These are phyloP conservation scores for Eilema depressum DNA, from an alignment of 2,888 invertebrate species.

Conservation along the genomic window DNA sequence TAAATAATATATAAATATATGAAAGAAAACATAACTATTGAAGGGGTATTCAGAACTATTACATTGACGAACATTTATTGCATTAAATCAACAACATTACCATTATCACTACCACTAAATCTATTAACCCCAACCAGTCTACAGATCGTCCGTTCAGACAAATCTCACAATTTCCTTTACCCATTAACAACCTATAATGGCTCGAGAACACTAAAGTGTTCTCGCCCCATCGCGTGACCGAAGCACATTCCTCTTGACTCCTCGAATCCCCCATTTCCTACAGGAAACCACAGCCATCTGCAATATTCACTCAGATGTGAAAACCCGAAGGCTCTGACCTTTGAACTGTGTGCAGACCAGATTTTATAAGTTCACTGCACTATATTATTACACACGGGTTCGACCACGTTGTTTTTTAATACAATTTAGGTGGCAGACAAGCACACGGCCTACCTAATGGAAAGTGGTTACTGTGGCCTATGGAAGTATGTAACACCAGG, in stretches of 20 bases:
- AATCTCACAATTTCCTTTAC: conserved; percentile 22
- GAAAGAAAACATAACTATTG: too few relatives aligned
- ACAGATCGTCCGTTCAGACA: background rate
- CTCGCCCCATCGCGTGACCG: conserved; percentile 31
- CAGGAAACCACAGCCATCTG: conserved; percentile 25
- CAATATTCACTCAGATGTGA: conserved; percentile 26
- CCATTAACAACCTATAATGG: conserved; percentile 5
- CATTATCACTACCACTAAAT: background rate
- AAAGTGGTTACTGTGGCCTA: too few relatives aligned
- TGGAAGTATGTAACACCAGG: too few relatives aligned
- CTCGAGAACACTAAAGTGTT: background rate
- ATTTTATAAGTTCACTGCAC: conserved; percentile 16
- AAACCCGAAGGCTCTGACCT: conserved; percentile 24
- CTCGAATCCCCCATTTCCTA: conserved; percentile 37
- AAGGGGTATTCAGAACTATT: too few relatives aligned
- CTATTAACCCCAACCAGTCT: background rate
- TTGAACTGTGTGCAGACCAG: conserved; percentile 16
- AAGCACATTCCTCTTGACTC: conserved; percentile 23
- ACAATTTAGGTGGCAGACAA: too few relatives aligned
- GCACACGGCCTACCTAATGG: too few relatives aligned
- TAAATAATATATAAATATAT: too few relatives aligned
- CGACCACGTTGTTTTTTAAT: too few relatives aligned
- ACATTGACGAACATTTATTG: too few relatives aligned
- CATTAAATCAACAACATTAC: too few relatives aligned
- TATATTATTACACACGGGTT: background rate